A percentile compares a stretch with the other conserved stretches of the same genome.
phyloP scores from a whole-genome alignment of 2,888 invertebrate genomes.

The Plusia festucae region DNA sequence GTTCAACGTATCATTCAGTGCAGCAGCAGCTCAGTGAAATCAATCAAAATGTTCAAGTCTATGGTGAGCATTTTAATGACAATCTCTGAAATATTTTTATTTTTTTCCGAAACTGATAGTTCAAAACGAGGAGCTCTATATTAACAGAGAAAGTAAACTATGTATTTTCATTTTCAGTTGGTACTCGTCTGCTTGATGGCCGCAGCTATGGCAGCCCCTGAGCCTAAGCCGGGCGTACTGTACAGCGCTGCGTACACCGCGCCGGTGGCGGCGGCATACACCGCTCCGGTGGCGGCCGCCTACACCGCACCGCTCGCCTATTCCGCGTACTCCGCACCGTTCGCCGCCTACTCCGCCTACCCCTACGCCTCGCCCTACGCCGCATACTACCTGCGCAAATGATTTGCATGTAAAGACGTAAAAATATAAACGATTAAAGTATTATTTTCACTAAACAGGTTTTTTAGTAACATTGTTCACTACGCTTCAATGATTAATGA shows the following conservation, averaged over 20 bases:
- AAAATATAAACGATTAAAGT: not conserved
- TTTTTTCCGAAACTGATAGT: not conserved
- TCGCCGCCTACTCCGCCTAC: conserved; percentile 64
- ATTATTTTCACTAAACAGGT: too few relatives aligned
- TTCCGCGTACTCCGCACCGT: conserved; percentile 67
- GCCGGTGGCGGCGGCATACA: conserved; percentile 63
- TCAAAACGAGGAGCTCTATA: not conserved
- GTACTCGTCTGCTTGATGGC: conserved; percentile 74
- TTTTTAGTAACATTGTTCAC: too few relatives aligned
- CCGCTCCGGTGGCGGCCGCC: conserved; percentile 75
- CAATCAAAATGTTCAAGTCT: conserved; percentile 79
- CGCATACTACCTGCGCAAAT: conserved; percentile 57
- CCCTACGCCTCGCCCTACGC: conserved; percentile 66
- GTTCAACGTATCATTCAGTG: conserved; percentile 68
- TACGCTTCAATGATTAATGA: too few relatives aligned
- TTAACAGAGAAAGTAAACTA: not conserved
- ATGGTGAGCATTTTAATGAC: conserved; percentile 69
- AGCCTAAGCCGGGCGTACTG: conserved; percentile 63
- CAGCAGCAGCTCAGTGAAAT: conserved; percentile 61
- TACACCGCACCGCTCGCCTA: conserved; percentile 75
- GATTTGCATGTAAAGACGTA: not conserved
- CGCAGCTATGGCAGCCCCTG: conserved; percentile 42
- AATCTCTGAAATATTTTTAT: not conserved
- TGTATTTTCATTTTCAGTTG: conserved; percentile 46
- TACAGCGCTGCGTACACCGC: conserved; percentile 60